Percentiles rank a stretch among this genome's conserved stretches.
Evolutionary conservation across 2,797 vertebrate genomes (phyloP).

Genomic region (Urophycis tenuis): DNA sequence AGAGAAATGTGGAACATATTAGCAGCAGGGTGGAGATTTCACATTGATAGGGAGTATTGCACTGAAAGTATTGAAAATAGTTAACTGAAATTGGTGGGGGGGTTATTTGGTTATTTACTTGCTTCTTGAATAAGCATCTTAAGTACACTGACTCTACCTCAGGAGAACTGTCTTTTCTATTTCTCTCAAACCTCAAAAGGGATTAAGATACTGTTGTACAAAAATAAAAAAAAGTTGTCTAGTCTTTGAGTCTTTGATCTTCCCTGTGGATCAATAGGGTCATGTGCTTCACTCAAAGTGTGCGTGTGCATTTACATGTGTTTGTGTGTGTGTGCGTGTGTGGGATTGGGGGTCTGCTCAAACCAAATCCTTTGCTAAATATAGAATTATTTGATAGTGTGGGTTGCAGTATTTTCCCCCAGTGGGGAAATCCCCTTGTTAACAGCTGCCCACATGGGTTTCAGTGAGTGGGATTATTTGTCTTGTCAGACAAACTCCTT

Average conservation of each 20-base stretch:
- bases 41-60: too few relatives aligned
- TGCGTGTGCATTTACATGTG: background rate
- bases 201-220: constrained; percentile 39
- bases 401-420: background rate
- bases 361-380: background rate
- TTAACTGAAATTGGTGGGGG: too few relatives aligned
- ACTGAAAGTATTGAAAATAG: too few relatives aligned
- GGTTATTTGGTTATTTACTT: too few relatives aligned
- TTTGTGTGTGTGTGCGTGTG: background rate
- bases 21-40: too few relatives aligned
- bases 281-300: constrained; percentile 13
- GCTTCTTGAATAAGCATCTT: background rate
- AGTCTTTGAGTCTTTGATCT: constrained; percentile 60
- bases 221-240: constrained; percentile 51
- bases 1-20: too few relatives aligned
- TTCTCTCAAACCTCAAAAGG: constrained; percentile 39
- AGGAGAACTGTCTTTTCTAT: constrained; percentile 31
- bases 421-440: background rate
- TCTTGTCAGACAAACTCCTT: too few relatives aligned
- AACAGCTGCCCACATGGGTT: background rate
- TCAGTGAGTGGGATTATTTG: too few relatives aligned
- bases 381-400: background rate
- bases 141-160: background rate
- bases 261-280: constrained; percentile 48
- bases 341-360: background rate